A percentile compares a stretch with the other conserved stretches of the same genome.
phyloP scores from a whole-genome alignment of 2,113 vertebrate genomes.

The Mus musculus region GRCm39 chr10:75373001-75373500 shows the following conservation, averaged over 20 bases:
- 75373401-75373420: background rate
- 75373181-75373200: background rate
- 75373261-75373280: background rate
- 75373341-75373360: background rate
- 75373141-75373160: background rate
- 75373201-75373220: background rate
- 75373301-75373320: background rate
- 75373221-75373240: background rate
- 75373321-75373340: background rate
- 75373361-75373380: background rate
- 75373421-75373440: background rate
- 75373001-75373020: slow-evolving; percentile 2
- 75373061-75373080: background rate
- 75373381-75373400: background rate
- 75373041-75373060: background rate
- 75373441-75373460: background rate
- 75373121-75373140: background rate
- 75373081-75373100: background rate
- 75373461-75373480: background rate
- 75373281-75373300: background rate
- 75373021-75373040: background rate
- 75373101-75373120: background rate
- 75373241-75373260: background rate
- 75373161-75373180: background rate
- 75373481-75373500: background rate